These are phyloP conservation scores for Drosophila glabriapex DNA, from an alignment of 2,888 invertebrate genomes.

Conservation along the genomic window DNA sequence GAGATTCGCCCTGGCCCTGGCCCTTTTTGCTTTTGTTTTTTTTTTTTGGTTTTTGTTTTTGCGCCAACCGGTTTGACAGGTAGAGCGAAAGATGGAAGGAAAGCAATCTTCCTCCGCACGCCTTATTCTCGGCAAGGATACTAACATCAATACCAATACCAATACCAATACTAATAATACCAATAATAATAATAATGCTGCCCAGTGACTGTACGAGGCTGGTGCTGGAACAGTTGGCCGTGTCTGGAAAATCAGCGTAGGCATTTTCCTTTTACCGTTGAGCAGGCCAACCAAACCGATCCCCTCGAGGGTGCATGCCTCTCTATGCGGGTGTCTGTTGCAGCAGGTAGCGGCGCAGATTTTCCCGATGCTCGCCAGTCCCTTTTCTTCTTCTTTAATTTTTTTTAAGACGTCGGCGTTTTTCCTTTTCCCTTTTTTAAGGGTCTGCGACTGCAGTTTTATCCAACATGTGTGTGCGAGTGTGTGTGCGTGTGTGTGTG, in stretches of 20 bases:
- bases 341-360: constrained; percentile 63
- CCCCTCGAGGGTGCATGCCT: constrained; percentile 41
- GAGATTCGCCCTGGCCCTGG: constrained; percentile 57
- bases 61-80: constrained; percentile 78
- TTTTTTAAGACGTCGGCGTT: constrained; percentile 54
- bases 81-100: constrained; percentile 37
- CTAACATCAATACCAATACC: constrained; percentile 40
- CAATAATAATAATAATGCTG: constrained; percentile 18
- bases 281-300: constrained; percentile 6
- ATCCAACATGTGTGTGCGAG: constrained; percentile 30
- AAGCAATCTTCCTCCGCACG: constrained; percentile 59
- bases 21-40: constrained; percentile 43
- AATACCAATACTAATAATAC: constrained; percentile 32
- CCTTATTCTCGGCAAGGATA: constrained; percentile 70
- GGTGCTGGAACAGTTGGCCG: not conserved
- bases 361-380: constrained; percentile 37
- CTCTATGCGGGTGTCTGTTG: constrained; percentile 29
- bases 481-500: constrained; percentile 20
- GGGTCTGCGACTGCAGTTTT: constrained; percentile 45
- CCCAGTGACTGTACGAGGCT: constrained; percentile 70
- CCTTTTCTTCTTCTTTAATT: constrained; percentile 24
- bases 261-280: constrained; percentile 46
- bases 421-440: constrained; percentile 73
- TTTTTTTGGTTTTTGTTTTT: constrained; percentile 39
- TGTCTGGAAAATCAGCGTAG: constrained; percentile 52